phyloP scores from a whole-genome alignment of 2,797 vertebrate genomes.

The Pyrrhura leucotis region DNA sequence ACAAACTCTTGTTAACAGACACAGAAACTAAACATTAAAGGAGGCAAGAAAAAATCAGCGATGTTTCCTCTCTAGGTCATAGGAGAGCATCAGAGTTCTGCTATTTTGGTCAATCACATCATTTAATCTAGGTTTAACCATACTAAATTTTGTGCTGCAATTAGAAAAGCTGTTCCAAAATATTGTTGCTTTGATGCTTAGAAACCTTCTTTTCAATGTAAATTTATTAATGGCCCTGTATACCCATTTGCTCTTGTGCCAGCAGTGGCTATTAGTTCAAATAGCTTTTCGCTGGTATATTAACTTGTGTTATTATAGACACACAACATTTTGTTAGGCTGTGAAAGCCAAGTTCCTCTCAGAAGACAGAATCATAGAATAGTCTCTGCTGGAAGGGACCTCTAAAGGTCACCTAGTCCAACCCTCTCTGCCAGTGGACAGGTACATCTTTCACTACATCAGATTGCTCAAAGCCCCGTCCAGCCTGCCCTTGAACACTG shows the following conservation, averaged over 20 bases:
- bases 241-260: not conserved
- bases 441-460: not conserved
- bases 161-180: not conserved
- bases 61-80: not conserved
- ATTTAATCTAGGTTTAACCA: not conserved
- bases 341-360: not conserved
- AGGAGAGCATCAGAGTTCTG: not conserved
- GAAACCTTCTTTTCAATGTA: not conserved
- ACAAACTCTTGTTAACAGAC: not conserved
- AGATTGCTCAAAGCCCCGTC: not conserved
- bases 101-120: not conserved
- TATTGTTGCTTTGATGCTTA: not conserved
- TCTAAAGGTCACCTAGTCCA: not conserved
- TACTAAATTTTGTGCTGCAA: not conserved
- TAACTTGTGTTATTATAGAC: not conserved
- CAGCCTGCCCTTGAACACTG: not conserved
- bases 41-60: not conserved
- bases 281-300: not conserved
- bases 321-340: not conserved
- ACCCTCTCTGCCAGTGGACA: rapidly evolving
- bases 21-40: not conserved
- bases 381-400: not conserved
- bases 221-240: not conserved
- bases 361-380: not conserved
- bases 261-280: not conserved